Percentiles rank a stretch among this genome's conserved stretches.
These are phyloP conservation scores for Melanostoma mellinum DNA, from an alignment of 2,888 invertebrate species.

Conservation along the genomic window DNA sequence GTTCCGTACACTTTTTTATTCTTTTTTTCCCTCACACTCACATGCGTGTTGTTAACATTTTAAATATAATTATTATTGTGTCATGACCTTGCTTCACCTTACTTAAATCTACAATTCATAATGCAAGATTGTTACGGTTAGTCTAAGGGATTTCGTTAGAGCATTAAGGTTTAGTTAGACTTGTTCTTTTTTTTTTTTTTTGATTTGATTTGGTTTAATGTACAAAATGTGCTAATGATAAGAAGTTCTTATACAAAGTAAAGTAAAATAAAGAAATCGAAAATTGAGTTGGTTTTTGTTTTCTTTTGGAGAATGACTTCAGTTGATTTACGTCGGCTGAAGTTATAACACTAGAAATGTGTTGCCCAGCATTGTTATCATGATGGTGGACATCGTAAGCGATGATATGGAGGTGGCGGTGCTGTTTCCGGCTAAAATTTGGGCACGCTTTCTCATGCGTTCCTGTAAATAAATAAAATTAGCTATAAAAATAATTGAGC, in stretches of 20 bases:
- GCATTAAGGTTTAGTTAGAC: conserved; percentile 23
- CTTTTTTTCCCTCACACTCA: not conserved
- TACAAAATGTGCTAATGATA: conserved; percentile 64
- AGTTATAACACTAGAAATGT: conserved; percentile 80
- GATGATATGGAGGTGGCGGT: conserved; percentile 80
- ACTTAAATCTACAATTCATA: conserved; percentile 1
- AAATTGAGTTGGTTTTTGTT: conserved; percentile 1
- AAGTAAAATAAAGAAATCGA: conserved; percentile 38
- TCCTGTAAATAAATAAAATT: conserved; percentile 77
- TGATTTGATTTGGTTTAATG: conserved; percentile 15
- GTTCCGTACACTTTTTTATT: not conserved
- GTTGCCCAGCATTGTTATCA: conserved; percentile 79
- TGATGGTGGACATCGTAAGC: conserved; percentile 78
- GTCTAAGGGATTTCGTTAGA: conserved; percentile 28
- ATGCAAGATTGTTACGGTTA: conserved; percentile 10
- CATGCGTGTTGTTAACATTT: conserved; percentile 24
- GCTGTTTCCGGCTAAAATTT: conserved; percentile 85
- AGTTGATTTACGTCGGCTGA: conserved; percentile 73
- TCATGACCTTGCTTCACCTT: conserved; percentile 44
- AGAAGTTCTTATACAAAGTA: conserved; percentile 15
- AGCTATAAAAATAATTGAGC: not conserved
- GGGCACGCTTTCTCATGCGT: conserved; percentile 84
- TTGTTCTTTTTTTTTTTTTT: conserved; percentile 4
- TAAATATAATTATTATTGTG: conserved; percentile 23
- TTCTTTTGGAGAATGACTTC: conserved; percentile 1